Percentiles rank a stretch among this genome's conserved stretches.
Conservation (phyloP, 2,797 vertebrate genomes). For the Artibeus lituratus region DNA sequence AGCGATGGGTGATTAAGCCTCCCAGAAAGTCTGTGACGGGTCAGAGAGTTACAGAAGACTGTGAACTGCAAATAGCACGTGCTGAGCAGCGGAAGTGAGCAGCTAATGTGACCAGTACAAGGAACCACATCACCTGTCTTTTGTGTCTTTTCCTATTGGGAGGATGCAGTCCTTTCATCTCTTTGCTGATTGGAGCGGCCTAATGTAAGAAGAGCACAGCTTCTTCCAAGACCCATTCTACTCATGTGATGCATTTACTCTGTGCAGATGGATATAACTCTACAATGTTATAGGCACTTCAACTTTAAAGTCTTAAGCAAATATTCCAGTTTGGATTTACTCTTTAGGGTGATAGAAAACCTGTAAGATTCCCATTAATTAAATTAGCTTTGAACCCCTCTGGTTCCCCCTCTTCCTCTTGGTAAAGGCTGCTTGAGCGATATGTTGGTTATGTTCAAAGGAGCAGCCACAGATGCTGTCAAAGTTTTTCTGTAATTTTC, state of each 20-base stretch:
- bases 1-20: background rate
- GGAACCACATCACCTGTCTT: constrained; percentile 70
- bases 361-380: background rate
- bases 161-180: constrained; percentile 55
- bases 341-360: background rate
- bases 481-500: constrained; percentile 20
- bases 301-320: background rate
- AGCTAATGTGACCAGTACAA: background rate
- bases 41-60: background rate
- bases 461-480: background rate
- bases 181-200: constrained; percentile 37
- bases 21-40: background rate
- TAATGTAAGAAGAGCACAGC: constrained; percentile 65
- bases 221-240: background rate
- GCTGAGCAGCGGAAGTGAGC: background rate
- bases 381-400: background rate
- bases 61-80: background rate
- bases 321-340: background rate
- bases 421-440: background rate
- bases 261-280: background rate
- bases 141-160: constrained; percentile 62
- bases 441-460: background rate
- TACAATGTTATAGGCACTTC: background rate
- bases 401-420: background rate
- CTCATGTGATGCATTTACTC: background rate